Evolutionary conservation across 1,140 invertebrate genomes (phyloP).

Genomic region (Lordiphosa collinella): DNA sequence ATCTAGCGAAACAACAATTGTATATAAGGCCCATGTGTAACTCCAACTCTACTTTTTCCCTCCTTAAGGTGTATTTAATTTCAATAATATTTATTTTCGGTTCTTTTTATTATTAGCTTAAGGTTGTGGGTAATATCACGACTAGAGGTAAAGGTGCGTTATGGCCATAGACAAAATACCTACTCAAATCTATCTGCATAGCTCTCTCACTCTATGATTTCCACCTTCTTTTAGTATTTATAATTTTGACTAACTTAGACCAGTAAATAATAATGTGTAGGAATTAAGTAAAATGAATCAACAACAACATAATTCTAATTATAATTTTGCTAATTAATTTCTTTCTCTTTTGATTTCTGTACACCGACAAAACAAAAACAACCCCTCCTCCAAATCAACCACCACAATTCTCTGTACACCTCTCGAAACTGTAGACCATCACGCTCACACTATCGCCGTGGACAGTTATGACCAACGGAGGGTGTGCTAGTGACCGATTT

Average conservation of each 20-base stretch:
- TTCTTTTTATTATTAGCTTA: slow-evolving; percentile 68
- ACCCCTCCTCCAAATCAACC: slow-evolving; percentile 10
- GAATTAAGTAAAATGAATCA: not conserved
- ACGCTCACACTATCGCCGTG: slow-evolving; percentile 76
- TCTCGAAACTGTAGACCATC: slow-evolving; percentile 66
- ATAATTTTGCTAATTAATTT: slow-evolving; percentile 74
- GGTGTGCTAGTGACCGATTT: slow-evolving; percentile 78
- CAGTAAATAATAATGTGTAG: not conserved
- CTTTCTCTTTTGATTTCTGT: slow-evolving; percentile 73
- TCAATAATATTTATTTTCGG: slow-evolving; percentile 38
- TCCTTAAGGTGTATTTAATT: slow-evolving; percentile 35
- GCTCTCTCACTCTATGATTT: slow-evolving; percentile 11
- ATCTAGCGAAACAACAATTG: not conserved
- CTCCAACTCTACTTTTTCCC: slow-evolving; percentile 11
- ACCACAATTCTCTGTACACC: slow-evolving; percentile 21
- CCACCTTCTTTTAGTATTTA: not conserved
- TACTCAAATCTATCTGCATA: slow-evolving; percentile 12
- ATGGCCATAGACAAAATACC: slow-evolving; percentile 27
- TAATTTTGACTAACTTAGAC: not conserved
- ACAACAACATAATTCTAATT: slow-evolving; percentile 44
- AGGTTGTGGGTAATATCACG: slow-evolving; percentile 73
- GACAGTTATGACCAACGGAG: slow-evolving; percentile 73
- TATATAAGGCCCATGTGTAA: slow-evolving; percentile 2
- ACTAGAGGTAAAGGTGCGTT: slow-evolving; percentile 74
- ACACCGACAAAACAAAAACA: slow-evolving; percentile 38